Conservation (phyloP, 2,113 vertebrate species). For the Danionella cerebrum region DNA sequence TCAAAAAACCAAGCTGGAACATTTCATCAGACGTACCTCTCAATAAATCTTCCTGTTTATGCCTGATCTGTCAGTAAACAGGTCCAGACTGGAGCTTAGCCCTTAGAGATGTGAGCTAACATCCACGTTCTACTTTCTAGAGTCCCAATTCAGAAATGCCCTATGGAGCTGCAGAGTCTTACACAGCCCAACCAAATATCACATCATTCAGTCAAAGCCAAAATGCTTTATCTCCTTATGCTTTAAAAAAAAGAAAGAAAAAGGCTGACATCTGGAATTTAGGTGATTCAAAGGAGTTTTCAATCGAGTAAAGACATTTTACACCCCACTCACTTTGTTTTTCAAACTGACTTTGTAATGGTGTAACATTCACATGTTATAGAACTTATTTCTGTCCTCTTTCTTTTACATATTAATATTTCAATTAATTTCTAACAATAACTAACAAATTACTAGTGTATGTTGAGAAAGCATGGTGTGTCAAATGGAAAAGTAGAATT, state of each 20-base stretch:
- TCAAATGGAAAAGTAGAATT: conserved; percentile 58
- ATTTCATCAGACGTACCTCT: not conserved
- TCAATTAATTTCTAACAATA: conserved; percentile 41
- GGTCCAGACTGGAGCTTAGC: conserved; percentile 29
- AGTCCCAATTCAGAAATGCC: conserved; percentile 7
- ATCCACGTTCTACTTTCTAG: conserved; percentile 3
- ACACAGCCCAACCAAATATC: not conserved
- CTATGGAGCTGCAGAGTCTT: not conserved
- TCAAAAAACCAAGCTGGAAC: not conserved
- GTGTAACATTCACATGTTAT: not conserved
- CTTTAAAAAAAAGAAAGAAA: too few relatives aligned
- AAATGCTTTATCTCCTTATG: conserved; percentile 18
- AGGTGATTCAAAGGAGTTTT: not conserved
- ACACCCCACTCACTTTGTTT: conserved; percentile 3
- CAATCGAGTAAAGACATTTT: conserved; percentile 22
- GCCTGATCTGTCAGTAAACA: conserved; percentile 29
- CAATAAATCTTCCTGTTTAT: conserved; percentile 36
- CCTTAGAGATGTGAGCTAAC: conserved; percentile 21
- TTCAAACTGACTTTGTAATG: not conserved
- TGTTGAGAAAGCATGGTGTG: conserved; percentile 39
- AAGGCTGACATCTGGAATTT: conserved; percentile 29
- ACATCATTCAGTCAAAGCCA: not conserved
- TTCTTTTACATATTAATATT: conserved; percentile 32
- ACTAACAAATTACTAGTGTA: conserved; percentile 48
- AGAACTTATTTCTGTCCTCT: conserved; percentile 25